Evolutionary conservation across 2,888 invertebrate species (phyloP), one percentile per base, ranked within the genome.

Genomic region (Coelinius sp.): DNA sequence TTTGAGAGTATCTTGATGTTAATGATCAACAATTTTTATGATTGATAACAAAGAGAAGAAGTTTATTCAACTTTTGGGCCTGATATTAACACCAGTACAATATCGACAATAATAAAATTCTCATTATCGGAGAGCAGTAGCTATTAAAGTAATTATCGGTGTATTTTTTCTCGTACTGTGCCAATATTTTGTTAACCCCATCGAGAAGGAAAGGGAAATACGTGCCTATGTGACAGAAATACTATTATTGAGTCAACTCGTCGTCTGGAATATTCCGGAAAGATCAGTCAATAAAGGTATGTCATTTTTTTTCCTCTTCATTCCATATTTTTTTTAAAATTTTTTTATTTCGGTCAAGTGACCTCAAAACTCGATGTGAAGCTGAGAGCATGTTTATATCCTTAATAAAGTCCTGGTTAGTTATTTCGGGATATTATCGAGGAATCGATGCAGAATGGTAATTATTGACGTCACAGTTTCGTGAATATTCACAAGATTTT

Each of bases 161-260:
- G 17, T 49, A 49, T 49, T 49, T 49, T 46, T 49, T 17, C 1
- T 14, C 1, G 44, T 2, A 44, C 14, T 20, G 46, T 49, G 46
- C 46, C 20, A 49, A 49, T 49, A 56, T 27, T 25, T 59, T 20
- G 31, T 24, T 53, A 59, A 25, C 25, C 35, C 46, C n/a, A 22
- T 25, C 27, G 14, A 59, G 27, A 25, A 14, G 4, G 35, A 27
- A n/a, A 12, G 31, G 35, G 14, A 59, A 59, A 31, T 31, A n/a
- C 17, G 59, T 59, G 59, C 59, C 59, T 59, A 59, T 31, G 10
- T 20, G 59, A 59, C 35, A 35, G 31, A 59, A 59, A 35, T 59
- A 59, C 20, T 31, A 17, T 8, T 17, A 59, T 31, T 35, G 22
- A 59, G 31, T 35, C 17, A 59, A 31, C 35, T 27, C 31, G 17